These are phyloP conservation scores for Sclerurus mexicanus DNA, from an alignment of 2,113 vertebrate genomes.

Conservation along the genomic window DNA sequence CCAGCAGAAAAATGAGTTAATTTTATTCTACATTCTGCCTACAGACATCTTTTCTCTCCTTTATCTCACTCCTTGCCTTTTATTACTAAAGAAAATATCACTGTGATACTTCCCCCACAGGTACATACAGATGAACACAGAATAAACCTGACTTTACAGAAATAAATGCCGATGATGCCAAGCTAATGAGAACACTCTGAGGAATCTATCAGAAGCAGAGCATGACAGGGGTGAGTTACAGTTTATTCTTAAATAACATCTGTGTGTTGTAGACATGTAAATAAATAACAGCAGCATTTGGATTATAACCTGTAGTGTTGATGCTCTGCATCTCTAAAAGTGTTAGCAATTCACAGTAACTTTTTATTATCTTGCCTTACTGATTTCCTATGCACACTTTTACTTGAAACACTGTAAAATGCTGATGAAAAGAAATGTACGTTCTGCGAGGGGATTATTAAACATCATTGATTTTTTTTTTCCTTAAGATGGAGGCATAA, in stretches of 20 bases:
- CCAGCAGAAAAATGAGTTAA: constrained; percentile 17
- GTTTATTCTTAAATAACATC: background rate
- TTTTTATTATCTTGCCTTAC: constrained; percentile 28
- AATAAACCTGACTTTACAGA: background rate
- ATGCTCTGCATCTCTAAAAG: background rate
- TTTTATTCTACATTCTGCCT: constrained; percentile 10
- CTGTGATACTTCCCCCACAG: background rate
- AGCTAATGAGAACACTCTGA: background rate
- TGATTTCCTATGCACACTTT: constrained; percentile 32
- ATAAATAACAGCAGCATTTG: background rate
- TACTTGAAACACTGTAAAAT: constrained; percentile 57
- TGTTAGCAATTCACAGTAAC: constrained; percentile 26
- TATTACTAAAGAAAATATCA: constrained; percentile 35
- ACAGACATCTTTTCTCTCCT: constrained; percentile 6
- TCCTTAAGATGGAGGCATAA: constrained; percentile 72
- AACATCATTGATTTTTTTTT: constrained; percentile 55
- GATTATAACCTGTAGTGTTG: background rate
- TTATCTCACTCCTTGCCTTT: background rate
- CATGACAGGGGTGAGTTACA: background rate
- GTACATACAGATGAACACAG: background rate
- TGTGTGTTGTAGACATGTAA: background rate
- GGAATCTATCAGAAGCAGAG: background rate
- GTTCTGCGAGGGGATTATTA: constrained; percentile 59
- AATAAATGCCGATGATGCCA: background rate
- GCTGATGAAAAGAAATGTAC: constrained; percentile 48